Base-by-base conservation (phyloP, 2,888 invertebrate species). In the Pollenia angustigena region DNA sequence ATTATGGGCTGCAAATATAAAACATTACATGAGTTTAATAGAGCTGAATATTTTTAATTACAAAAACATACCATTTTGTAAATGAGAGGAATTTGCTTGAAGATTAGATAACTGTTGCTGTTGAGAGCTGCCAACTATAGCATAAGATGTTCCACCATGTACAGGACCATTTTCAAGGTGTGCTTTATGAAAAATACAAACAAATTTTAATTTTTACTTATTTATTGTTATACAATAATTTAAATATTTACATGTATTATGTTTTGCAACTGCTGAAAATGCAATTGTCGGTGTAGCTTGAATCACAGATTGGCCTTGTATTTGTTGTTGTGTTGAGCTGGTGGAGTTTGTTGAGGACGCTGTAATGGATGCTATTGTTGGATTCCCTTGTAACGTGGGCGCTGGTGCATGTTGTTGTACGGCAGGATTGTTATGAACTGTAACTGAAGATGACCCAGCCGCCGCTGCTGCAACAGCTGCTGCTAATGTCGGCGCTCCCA, bases 231-330 rank as follows among this genome's bases (percentile, higher is more conserved):
- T 6, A 32, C 32, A 32, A 32, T 32, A 6, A 32, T 32, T 32
- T 32, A 60, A 60, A 69, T 16, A 89, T 92, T 84, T 92, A 94
- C 94, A 93, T 93, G 94, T 92, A 89, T 92, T 94, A 90, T 93
- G 93, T 92, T 94, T 94, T 88, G 96, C 95, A 90, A 96, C 95
- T 50, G 96, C 95, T 87, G 96, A 95, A 93, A 96, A 96, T 92
- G 93, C 93, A 91, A 93, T 93, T 90, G 93, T 92, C 90, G 93
- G 91, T 89, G 92, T 92, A 88, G 93, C 90, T 92, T 92, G 93
- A 91, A 93, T 93, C 92, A 93, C 93, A 93, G 93, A 92, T 92
- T 92, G 93, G 90, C 91, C 92, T 92, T 93, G 93, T 92, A 92
- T 91, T 91, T 90, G 79, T 32, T 54, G 90, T 83, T 84, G 91